phyloP scores from a whole-genome alignment of 2,797 vertebrate species.

The Danio choprae region DNA sequence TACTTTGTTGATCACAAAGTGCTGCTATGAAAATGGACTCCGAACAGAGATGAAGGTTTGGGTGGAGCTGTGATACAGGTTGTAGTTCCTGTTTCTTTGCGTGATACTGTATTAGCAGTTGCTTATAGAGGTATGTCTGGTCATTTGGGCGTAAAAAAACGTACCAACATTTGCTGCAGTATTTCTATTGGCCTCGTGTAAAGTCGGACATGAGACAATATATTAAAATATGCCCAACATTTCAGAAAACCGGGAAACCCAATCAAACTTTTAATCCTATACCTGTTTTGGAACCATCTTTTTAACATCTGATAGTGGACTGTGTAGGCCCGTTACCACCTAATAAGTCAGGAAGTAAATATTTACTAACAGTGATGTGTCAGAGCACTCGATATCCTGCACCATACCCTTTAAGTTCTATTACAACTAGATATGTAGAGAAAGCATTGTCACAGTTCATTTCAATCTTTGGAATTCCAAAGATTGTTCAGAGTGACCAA shows the following conservation, averaged over 20 bases:
- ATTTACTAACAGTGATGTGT: background rate
- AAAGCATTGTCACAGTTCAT: too few relatives aligned
- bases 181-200: background rate
- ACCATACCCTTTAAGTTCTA: background rate
- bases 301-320: background rate
- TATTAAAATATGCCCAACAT: background rate
- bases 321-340: background rate
- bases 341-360: background rate
- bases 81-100: background rate
- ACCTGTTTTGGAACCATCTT: background rate
- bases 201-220: background rate
- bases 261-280: slow-evolving; percentile 2
- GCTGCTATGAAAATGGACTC: too few relatives aligned
- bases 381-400: background rate
- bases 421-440: background rate
- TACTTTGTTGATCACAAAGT: too few relatives aligned
- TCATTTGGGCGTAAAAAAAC: background rate
- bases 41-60: background rate
- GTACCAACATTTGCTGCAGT: background rate
- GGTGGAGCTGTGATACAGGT: background rate
- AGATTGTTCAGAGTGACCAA: too few relatives aligned
- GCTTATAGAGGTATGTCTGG: background rate
- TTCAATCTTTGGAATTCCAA: too few relatives aligned
- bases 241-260: background rate
- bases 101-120: background rate